Conservation (phyloP, 2,888 invertebrate species). For the Pollenia amentaria region DNA sequence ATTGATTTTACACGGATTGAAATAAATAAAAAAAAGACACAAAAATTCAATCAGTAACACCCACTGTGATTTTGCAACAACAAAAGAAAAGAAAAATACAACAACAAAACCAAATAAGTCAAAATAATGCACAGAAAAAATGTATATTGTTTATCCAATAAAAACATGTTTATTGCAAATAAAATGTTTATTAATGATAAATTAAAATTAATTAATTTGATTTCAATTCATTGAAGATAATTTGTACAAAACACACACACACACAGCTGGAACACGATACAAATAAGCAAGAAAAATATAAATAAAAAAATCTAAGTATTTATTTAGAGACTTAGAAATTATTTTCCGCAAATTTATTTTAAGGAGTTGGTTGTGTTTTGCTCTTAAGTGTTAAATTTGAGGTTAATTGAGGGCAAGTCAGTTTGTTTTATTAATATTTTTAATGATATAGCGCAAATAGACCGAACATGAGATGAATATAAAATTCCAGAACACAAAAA, state of each 20-base stretch:
- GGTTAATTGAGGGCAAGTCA: not conserved
- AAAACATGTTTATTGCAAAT: conserved; percentile 48
- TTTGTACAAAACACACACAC: not conserved
- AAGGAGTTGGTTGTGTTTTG: not conserved
- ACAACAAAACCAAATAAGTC: conserved; percentile 53
- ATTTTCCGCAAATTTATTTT: not conserved
- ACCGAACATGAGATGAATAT: too few species aligned
- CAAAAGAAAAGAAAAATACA: conserved; percentile 34
- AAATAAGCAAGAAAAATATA: too few species aligned
- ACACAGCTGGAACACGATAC: not conserved
- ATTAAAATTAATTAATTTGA: conserved; percentile 63
- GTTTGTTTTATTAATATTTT: not conserved
- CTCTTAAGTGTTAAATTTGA: not conserved
- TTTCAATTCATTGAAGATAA: conserved; percentile 29
- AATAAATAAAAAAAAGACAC: not conserved
- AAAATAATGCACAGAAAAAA: not conserved
- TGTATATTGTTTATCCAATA: conserved; percentile 33
- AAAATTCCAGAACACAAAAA: too few species aligned
- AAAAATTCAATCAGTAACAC: conserved; percentile 28
- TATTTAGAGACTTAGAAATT: not conserved
- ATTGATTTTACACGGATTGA: conserved; percentile 1
- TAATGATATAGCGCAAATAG: too few species aligned
- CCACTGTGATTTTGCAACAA: conserved; percentile 41
- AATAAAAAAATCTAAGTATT: too few species aligned
- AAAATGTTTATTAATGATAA: conserved; percentile 49